Evolutionary conservation across 1,140 invertebrate species (phyloP).

Genomic region (Mercenaria mercenaria): DNA sequence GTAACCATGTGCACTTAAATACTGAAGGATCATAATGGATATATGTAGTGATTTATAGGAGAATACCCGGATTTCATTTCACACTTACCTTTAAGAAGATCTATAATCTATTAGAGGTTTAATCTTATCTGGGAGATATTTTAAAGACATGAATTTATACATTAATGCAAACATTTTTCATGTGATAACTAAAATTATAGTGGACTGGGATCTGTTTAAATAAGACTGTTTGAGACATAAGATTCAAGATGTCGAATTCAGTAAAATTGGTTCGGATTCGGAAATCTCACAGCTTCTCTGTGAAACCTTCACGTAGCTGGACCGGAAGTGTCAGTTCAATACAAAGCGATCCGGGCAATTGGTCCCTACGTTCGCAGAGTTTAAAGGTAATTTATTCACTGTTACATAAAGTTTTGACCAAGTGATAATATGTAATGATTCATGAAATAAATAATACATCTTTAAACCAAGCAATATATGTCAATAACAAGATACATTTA

Average conservation of each 20-base stretch:
- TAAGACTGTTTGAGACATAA: neutral
- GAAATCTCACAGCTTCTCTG: slow-evolving; percentile 38
- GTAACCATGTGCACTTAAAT: neutral
- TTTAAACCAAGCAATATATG: too few species aligned
- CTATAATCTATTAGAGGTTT: too few species aligned
- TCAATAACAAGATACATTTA: too few species aligned
- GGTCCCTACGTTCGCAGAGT: neutral
- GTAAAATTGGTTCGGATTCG: slow-evolving; percentile 6
- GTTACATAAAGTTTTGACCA: too few species aligned
- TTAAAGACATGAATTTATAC: too few species aligned
- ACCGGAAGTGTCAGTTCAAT: slow-evolving; percentile 18
- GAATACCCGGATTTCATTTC: neutral
- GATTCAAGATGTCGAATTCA: slow-evolving; percentile 24
- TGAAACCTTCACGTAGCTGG: slow-evolving; percentile 23
- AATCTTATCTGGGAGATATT: too few species aligned
- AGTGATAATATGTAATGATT: too few species aligned
- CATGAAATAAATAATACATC: too few species aligned
- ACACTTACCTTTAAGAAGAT: neutral
- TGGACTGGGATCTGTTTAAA: too few species aligned
- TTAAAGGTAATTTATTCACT: slow-evolving; percentile 16
- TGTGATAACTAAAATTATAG: too few species aligned
- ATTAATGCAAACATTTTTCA: too few species aligned
- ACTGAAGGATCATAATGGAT: neutral
- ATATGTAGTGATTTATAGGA: neutral
- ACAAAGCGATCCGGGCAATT: slow-evolving; percentile 33